phyloP scores from a whole-genome alignment of 2,888 invertebrate genomes.

The Drosophila setosimentum region DNA sequence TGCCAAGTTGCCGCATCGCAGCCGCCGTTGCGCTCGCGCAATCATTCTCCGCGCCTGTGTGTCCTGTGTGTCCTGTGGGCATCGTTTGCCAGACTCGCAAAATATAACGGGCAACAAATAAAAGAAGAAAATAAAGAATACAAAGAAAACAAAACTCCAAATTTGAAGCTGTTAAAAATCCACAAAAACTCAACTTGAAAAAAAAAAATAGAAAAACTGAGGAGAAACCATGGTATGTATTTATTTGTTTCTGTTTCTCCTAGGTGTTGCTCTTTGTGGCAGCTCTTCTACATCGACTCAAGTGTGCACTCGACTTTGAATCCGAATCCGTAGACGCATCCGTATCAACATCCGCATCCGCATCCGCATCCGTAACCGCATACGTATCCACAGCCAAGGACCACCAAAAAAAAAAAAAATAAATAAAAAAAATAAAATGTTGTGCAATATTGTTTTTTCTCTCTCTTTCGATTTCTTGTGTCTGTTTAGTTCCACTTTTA shows the following conservation, averaged over 20 bases:
- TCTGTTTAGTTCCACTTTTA: constrained; percentile 20
- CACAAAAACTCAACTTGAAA: not conserved
- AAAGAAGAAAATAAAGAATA: constrained; percentile 7
- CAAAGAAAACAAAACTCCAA: constrained; percentile 16
- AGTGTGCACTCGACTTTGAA: constrained; percentile 73
- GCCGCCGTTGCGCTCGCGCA: constrained; percentile 67
- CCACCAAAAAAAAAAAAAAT: constrained; percentile 25
- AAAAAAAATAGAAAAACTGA: not conserved
- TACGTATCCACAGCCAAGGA: constrained; percentile 18
- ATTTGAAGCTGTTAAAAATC: constrained; percentile 45
- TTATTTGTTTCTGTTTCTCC: not conserved
- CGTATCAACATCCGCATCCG: constrained; percentile 41
- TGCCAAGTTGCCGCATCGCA: constrained; percentile 43
- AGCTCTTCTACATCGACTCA: constrained; percentile 59
- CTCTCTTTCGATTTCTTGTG: not conserved
- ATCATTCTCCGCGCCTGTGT: constrained; percentile 31
- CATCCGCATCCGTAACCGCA: constrained; percentile 44
- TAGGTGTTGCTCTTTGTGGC: constrained; percentile 35
- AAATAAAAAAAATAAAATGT: constrained; percentile 21
- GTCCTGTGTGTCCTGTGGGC: constrained; percentile 66
- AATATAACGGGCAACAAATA: constrained; percentile 49
- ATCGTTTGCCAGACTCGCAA: constrained; percentile 55
- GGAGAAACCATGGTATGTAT: constrained; percentile 46
- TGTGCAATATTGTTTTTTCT: constrained; percentile 31
- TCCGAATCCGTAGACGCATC: constrained; percentile 56